These are phyloP conservation scores for Elgonia sp. DNA, from an alignment of 2,888 invertebrate genomes.

Conservation along the genomic window DNA sequence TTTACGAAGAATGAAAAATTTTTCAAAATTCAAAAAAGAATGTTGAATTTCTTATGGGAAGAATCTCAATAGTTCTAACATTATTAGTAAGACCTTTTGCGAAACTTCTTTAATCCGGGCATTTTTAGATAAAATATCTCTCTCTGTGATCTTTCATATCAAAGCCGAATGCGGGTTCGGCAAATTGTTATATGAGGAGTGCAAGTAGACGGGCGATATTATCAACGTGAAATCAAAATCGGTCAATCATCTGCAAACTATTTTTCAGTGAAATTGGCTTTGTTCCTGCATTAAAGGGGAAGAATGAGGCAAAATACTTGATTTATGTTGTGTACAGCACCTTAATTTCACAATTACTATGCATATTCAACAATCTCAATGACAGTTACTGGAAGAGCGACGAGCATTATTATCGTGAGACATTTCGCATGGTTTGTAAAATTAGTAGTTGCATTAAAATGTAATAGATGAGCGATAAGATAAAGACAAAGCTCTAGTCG, in stretches of 20 bases:
- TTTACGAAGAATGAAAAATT: no score
- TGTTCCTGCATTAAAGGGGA: constrained; percentile 36
- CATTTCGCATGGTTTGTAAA: constrained; percentile 80
- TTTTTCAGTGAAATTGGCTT: constrained; percentile 55
- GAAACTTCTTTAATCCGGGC: no score
- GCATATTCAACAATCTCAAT: constrained; percentile 81
- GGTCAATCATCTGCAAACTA: constrained; percentile 70
- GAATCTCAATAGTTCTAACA: no score
- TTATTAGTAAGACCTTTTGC: no score
- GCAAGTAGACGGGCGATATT: constrained; percentile 37
- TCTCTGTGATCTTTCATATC: constrained; percentile 53
- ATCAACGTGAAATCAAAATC: constrained; percentile 62
- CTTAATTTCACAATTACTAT: constrained; percentile 76
- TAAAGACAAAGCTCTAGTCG: constrained; percentile 74
- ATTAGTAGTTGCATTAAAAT: constrained; percentile 82
- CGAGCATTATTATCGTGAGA: constrained; percentile 81
- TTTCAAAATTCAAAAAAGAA: no score
- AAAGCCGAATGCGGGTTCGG: constrained; percentile 56
- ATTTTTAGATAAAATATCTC: constrained; percentile 46
- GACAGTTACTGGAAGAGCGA: constrained; percentile 79
- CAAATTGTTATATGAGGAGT: constrained; percentile 16
- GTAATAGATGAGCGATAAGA: constrained; percentile 81
- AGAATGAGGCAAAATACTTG: constrained; percentile 72
- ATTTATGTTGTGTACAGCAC: constrained; percentile 63
- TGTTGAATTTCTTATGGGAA: no score